These are phyloP conservation scores for Osmerus eperlanus DNA, from an alignment of 2,113 vertebrate genomes.

Conservation along the genomic window DNA sequence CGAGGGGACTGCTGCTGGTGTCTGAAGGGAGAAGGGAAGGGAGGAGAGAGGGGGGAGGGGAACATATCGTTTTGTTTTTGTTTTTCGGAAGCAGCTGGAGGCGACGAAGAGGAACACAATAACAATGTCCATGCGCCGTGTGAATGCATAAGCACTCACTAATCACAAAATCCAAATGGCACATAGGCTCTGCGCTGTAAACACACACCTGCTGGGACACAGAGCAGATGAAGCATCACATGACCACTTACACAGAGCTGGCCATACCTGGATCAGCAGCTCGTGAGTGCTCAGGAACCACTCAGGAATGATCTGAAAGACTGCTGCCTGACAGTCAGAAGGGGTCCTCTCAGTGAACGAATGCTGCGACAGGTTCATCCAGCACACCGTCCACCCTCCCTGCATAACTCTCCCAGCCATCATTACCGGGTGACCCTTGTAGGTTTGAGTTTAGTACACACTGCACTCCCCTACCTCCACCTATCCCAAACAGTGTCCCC, in stretches of 20 bases:
- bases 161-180: slow-evolving; percentile 46
- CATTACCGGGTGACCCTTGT: too few species aligned
- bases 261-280: slow-evolving; percentile 1
- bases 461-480: neutral
- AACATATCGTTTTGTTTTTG: slow-evolving; percentile 50
- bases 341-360: neutral
- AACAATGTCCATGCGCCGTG: slow-evolving; percentile 53
- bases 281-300: neutral
- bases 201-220: slow-evolving; percentile 48
- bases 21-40: slow-evolving; percentile 31
- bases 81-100: slow-evolving; percentile 64
- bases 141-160: slow-evolving; percentile 53
- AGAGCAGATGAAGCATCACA: slow-evolving; percentile 25
- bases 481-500: neutral
- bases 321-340: neutral
- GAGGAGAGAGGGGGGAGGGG: slow-evolving; percentile 2
- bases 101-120: slow-evolving; percentile 60
- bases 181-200: slow-evolving; percentile 29
- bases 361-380: neutral
- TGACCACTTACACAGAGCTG: slow-evolving; percentile 1
- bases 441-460: neutral
- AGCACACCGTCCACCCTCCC: too few species aligned
- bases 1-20: slow-evolving; percentile 45
- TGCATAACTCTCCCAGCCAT: too few species aligned
- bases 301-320: neutral